Percentiles rank a stretch among this genome's conserved stretches.
phyloP scores from a whole-genome alignment of 2,797 vertebrate genomes.

The Sparidentex hasta region DNA sequence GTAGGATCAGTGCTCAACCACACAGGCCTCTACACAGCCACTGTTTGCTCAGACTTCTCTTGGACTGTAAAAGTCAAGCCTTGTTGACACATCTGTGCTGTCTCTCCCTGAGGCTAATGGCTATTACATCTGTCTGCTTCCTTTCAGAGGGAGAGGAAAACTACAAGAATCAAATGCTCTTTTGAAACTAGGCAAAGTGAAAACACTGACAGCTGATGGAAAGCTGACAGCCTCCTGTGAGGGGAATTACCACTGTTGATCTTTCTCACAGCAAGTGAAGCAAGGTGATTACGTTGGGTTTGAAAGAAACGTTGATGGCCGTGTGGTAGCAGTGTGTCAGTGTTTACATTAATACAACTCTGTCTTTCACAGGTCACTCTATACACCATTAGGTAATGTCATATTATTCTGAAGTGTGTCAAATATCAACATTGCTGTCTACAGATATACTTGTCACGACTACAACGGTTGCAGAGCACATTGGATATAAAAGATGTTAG shows the following conservation, averaged over 20 bases:
- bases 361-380: conserved; percentile 33
- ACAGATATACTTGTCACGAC: neutral
- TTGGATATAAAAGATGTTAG: neutral
- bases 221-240: conserved; percentile 55
- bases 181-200: conserved; percentile 62
- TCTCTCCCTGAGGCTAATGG: conserved; percentile 79
- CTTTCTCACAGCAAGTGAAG: conserved; percentile 58
- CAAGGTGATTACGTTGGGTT: conserved; percentile 53
- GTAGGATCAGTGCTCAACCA: conserved; percentile 82
- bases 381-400: neutral
- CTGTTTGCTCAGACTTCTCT: conserved; percentile 80
- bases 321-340: conserved; percentile 26
- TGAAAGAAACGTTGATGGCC: conserved; percentile 51
- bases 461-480: neutral
- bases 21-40: conserved; percentile 77
- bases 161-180: conserved; percentile 73
- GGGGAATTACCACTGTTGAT: conserved; percentile 60
- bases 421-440: conserved; percentile 1
- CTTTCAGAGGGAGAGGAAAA: conserved; percentile 68
- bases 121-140: conserved; percentile 81
- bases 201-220: conserved; percentile 72
- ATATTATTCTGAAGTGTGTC: conserved; percentile 1
- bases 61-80: conserved; percentile 81
- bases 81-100: conserved; percentile 82
- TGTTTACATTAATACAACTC: conserved; percentile 29